Conservation (phyloP, 2,888 invertebrate species). For the Epinotia demarniana region DNA sequence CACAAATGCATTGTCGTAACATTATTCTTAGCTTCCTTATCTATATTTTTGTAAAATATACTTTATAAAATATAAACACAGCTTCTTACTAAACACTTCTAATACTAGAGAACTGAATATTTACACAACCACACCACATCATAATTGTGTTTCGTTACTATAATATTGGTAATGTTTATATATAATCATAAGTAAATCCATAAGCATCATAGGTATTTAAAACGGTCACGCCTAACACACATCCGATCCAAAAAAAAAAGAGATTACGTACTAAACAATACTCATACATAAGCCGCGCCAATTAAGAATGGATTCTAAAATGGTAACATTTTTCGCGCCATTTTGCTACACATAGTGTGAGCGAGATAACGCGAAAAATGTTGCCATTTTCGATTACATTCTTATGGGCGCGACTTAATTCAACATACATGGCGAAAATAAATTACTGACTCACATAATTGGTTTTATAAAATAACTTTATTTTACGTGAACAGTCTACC, state of each 20-base stretch:
- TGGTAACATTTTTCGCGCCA: too few relatives aligned
- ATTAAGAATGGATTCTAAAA: too few relatives aligned
- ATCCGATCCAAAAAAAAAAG: not conserved
- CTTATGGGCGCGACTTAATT: too few relatives aligned
- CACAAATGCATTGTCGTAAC: constrained; percentile 51
- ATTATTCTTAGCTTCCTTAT: constrained; percentile 41
- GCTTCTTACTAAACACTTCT: constrained; percentile 60
- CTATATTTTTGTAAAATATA: constrained; percentile 60
- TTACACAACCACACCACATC: constrained; percentile 67
- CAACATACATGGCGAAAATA: too few relatives aligned
- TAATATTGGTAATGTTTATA: constrained; percentile 23
- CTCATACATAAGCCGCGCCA: too few relatives aligned
- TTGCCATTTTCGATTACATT: too few relatives aligned
- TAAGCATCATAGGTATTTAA: constrained; percentile 10
- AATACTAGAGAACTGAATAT: constrained; percentile 67
- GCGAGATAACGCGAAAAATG: too few relatives aligned
- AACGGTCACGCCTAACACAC: not conserved
- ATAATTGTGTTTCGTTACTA: constrained; percentile 31
- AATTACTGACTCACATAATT: not conserved
- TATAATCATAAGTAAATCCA: constrained; percentile 32
- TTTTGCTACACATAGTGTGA: too few relatives aligned
- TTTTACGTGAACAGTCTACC: too few relatives aligned
- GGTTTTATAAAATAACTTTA: not conserved
- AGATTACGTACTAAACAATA: not conserved
- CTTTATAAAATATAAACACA: constrained; percentile 74